Base-by-base conservation (phyloP, 2,888 invertebrate species). In the Folsomia manolachei region DNA sequence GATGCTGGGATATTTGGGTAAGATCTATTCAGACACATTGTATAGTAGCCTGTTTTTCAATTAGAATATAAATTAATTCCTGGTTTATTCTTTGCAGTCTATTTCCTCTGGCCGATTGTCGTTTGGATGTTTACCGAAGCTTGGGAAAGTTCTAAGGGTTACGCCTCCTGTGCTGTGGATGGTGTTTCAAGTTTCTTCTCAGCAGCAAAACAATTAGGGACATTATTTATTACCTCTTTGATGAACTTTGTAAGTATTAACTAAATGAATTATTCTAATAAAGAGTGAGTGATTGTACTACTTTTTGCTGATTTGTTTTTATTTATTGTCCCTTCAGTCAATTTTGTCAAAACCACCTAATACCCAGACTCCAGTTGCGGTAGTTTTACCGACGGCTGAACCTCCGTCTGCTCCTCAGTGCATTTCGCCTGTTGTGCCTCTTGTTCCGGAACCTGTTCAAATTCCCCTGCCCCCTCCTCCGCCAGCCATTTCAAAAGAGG, bases 91-190 rank as follows among this genome's bases (percentile, higher is more conserved):
- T 4, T 39, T 39, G 4, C 39, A 64, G 64, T 21, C 2, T 64
- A 64, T 27, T 27, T 26, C 19, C 27, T 64, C 27, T 64, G 64
- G 64, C 64, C 64, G n/a, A 21, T 26, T 21, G 64, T 27, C 7
- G 27, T 27, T 19, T 64, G 19, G 2, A n/a, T 64, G n/a, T 26
- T 21, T 64, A 27, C 24, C 21, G 2, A 27, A 18, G 27, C 64
- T 7, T 64, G 2, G 64, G 27, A 39, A 9, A 14, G 7, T 39
- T 39, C 39, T 4, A 39, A 4, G 39, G 39, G 14, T 39, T 39
- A 39, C n/a, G 39, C 39, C 39, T 39, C 14, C 39, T 39, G n/a
- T n/a, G n/a, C n/a, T n/a, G n/a, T 39, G 39, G 39, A 39, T 9
- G 39, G 39, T 39, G 39, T 39, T 39, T 39, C 39, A 39, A 39